A percentile compares a stretch with the other conserved stretches of the same genome.
Evolutionary conservation across 2,797 vertebrate species (phyloP).

Genomic region (Anguilla megastoma): DNA sequence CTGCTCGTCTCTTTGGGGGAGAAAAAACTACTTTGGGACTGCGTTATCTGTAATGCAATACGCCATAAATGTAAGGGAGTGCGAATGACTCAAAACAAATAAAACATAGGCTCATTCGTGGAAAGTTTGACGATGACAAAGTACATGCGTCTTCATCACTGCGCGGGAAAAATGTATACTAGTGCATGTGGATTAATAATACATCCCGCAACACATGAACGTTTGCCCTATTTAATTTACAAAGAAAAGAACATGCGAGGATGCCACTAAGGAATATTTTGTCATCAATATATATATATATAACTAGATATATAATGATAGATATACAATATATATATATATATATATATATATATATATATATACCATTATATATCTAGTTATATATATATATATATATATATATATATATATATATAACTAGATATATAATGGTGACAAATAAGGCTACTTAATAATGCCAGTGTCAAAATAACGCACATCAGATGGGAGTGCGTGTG

Average conservation of each 20-base stretch:
- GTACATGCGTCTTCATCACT: neutral
- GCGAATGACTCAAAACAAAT: neutral
- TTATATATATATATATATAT: no score
- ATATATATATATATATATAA: no score
- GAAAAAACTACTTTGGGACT: constrained; percentile 18
- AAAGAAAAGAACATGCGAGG: neutral
- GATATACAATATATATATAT: no score
- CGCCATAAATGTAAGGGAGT: neutral
- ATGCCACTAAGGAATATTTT: neutral
- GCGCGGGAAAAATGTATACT: neutral
- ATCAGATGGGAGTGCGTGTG: neutral
- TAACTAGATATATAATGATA: neutral
- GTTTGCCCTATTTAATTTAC: neutral
- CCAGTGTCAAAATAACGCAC: neutral
- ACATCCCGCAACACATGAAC: neutral
- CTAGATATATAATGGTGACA: neutral
- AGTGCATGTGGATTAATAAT: neutral
- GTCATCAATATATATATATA: no score
- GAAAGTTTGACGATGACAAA: constrained; percentile 2
- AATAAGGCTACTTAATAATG: neutral
- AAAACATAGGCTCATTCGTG: neutral
- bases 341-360: no score
- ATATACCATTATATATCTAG: no score
- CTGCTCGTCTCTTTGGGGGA: constrained; percentile 2
- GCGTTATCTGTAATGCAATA: constrained; percentile 6